phyloP scores from a whole-genome alignment of 2,888 invertebrate genomes.

The Tenthredo distinguenda region DNA sequence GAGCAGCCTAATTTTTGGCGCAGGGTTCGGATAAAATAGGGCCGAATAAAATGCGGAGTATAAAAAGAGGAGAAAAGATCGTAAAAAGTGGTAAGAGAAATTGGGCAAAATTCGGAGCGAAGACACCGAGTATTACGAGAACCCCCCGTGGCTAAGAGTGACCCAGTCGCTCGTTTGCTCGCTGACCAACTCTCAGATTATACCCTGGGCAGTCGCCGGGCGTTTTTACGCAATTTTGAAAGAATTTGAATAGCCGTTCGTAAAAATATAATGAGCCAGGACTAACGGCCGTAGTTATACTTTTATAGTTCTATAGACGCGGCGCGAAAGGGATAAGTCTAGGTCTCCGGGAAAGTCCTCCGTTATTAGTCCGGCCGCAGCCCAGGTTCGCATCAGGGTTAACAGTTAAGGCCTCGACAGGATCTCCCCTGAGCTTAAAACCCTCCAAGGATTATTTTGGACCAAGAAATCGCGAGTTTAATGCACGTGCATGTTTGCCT shows the following conservation, averaged over 20 bases:
- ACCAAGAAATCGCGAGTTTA: constrained; percentile 8
- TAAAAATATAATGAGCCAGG: constrained; percentile 73
- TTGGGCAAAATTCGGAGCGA: constrained; percentile 23
- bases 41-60: constrained; percentile 41
- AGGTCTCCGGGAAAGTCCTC: constrained; percentile 70
- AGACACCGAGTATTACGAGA: constrained; percentile 30
- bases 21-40: not conserved
- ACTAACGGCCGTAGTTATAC: constrained; percentile 64
- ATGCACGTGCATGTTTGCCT: not conserved
- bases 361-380: constrained; percentile 62
- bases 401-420: constrained; percentile 27
- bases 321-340: constrained; percentile 67
- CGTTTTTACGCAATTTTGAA: constrained; percentile 75
- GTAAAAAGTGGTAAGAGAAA: constrained; percentile 30
- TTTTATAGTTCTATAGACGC: constrained; percentile 63
- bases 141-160: constrained; percentile 49
- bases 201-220: constrained; percentile 59
- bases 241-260: constrained; percentile 77
- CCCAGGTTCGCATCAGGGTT: constrained; percentile 25
- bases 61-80: not conserved
- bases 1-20: not conserved
- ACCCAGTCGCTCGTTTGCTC: constrained; percentile 35
- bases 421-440: not conserved
- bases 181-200: constrained; percentile 59
- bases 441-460: not conserved